Conservation (phyloP, 2,888 invertebrate genomes). For the Asteroscopus sphinx region DNA sequence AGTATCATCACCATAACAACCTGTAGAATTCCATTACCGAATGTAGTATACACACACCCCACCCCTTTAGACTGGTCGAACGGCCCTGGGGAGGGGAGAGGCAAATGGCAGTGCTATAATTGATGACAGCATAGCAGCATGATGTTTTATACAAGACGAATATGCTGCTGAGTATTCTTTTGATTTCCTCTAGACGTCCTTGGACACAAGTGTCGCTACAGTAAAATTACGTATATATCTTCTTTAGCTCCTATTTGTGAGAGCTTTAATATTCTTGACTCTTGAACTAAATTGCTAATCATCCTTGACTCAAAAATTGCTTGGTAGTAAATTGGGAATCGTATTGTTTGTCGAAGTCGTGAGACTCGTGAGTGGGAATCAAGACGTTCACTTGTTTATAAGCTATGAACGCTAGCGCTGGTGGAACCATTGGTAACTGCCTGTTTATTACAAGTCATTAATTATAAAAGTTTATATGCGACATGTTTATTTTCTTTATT, state of each 20-base stretch:
- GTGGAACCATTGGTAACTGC: slow-evolving; percentile 40
- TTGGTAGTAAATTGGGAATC: slow-evolving; percentile 16
- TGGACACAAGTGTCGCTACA: no score
- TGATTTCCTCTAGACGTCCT: no score
- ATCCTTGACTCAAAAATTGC: background rate
- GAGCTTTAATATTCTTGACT: no score
- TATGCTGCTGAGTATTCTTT: background rate
- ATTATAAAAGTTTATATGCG: slow-evolving; percentile 52
- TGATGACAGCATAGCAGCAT: slow-evolving; percentile 11
- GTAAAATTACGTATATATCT: no score
- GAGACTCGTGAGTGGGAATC: slow-evolving; percentile 27
- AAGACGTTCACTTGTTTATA: slow-evolving; percentile 47
- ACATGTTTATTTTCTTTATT: slow-evolving; percentile 53
- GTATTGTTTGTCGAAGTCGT: slow-evolving; percentile 34
- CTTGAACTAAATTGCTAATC: background rate
- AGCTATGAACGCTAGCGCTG: slow-evolving; percentile 17
- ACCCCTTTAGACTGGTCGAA: slow-evolving; percentile 5
- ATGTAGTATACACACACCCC: slow-evolving; percentile 6
- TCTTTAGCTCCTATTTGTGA: no score
- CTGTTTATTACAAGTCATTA: slow-evolving; percentile 52
- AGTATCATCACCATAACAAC: slow-evolving; percentile 7
- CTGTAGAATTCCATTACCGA: slow-evolving; percentile 19
- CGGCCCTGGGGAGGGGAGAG: slow-evolving; percentile 14
- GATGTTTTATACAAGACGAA: slow-evolving; percentile 4
- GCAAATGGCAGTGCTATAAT: slow-evolving; percentile 25